Conservation (phyloP, 2,113 vertebrate genomes). For the Oncorhynchus clarkii region DNA sequence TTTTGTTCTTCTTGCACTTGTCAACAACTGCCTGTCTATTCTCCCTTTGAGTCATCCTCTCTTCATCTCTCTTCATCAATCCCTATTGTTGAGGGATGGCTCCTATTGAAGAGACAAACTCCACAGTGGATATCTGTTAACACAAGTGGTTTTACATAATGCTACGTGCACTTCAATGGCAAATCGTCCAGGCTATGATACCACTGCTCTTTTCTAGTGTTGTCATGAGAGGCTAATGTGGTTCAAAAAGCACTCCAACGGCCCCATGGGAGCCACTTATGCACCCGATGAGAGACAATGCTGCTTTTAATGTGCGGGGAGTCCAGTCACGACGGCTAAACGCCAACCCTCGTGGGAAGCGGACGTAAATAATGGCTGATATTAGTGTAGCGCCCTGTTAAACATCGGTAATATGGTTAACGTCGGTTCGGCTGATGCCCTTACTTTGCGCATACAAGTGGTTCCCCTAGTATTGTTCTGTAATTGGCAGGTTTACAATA, state of each 20-base stretch:
- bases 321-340: too few species aligned
- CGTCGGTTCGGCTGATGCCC: too few species aligned
- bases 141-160: constrained; percentile 14
- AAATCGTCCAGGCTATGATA: background rate
- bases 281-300: too few species aligned
- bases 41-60: background rate
- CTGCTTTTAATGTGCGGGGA: too few species aligned
- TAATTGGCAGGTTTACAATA: too few species aligned
- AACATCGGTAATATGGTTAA: too few species aligned
- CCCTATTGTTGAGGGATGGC: background rate
- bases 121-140: constrained; percentile 21
- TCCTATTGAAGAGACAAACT: background rate
- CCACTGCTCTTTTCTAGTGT: background rate
- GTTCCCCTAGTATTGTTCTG: too few species aligned
- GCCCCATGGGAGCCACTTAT: background rate
- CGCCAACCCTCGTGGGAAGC: too few species aligned
- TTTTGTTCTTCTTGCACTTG: background rate
- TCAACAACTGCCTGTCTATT: background rate
- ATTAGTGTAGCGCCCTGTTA: too few species aligned
- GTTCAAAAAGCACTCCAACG: constrained; percentile 5
- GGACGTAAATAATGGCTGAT: too few species aligned
- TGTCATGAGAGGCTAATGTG: background rate
- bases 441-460: too few species aligned
- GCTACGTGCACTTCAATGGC: background rate
- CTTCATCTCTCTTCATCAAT: background rate